phyloP scores from a whole-genome alignment of 1,140 invertebrate species.

The Drosophila arawakana region DNA sequence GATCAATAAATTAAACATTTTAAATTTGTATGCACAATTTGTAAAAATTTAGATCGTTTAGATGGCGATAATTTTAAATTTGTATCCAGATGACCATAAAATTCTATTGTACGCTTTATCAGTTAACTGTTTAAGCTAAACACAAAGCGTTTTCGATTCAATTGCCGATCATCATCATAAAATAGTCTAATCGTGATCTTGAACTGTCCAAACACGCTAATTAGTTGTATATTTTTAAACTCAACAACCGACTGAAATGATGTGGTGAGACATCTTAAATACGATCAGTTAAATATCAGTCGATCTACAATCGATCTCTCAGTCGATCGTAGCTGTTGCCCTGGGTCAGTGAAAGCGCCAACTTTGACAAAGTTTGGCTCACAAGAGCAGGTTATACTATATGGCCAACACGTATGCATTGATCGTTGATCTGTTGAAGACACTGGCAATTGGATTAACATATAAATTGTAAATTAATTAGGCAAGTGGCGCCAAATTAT shows the following conservation, averaged over 20 bases:
- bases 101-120: background rate
- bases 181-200: constrained; percentile 11
- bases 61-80: constrained; percentile 1
- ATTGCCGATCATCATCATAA: constrained; percentile 23
- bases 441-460: constrained; percentile 70
- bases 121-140: constrained; percentile 11
- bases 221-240: background rate
- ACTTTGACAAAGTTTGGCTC: constrained; percentile 13
- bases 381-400: constrained; percentile 10
- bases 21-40: background rate
- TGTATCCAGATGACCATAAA: constrained; percentile 33
- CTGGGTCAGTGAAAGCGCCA: constrained; percentile 35
- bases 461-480: constrained; percentile 82
- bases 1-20: background rate
- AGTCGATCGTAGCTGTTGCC: background rate
- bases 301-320: background rate
- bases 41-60: constrained; percentile 15
- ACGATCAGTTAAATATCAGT: background rate
- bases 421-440: constrained; percentile 42
- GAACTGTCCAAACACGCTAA: background rate
- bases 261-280: background rate
- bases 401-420: constrained; percentile 10
- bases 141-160: background rate
- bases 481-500: constrained; percentile 75
- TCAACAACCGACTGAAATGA: constrained; percentile 3